Percentiles rank a stretch among this genome's conserved stretches.
phyloP scores from a whole-genome alignment of 2,797 vertebrate genomes.

The Lerista edwardsae region DNA sequence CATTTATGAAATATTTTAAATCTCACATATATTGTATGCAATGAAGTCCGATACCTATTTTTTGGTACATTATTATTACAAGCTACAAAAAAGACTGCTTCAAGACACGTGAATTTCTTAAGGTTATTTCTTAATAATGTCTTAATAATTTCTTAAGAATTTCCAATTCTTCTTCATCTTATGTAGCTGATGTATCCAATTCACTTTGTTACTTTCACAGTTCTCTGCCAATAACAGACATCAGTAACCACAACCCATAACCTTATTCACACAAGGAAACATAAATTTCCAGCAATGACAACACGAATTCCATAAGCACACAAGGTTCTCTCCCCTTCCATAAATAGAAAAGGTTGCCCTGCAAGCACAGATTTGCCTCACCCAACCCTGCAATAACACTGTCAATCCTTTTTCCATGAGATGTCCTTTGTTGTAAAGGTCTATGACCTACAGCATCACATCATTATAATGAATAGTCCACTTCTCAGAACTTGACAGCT shows the following conservation, averaged over 20 bases:
- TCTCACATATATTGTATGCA: not conserved
- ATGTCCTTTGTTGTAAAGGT: not conserved
- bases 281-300: not conserved
- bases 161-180: not conserved
- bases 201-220: not conserved
- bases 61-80: not conserved
- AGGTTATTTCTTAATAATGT: too few relatives aligned
- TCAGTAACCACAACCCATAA: not conserved
- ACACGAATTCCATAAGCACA: not conserved
- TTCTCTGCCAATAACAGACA: not conserved
- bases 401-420: not conserved
- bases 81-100: not conserved
- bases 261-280: constrained; percentile 6
- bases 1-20: not conserved
- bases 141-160: too few relatives aligned
- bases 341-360: not conserved
- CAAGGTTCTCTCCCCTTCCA: not conserved
- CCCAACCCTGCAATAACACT: not conserved
- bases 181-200: not conserved
- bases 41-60: not conserved
- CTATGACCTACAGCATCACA: constrained; percentile 3
- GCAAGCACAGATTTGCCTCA: not conserved
- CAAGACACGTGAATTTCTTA: too few relatives aligned
- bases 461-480: not conserved
- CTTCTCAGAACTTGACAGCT: not conserved